A percentile compares a stretch with the other conserved stretches of the same genome.
These are phyloP conservation scores for Drosophila fulvimacula DNA, from an alignment of 2,888 invertebrate species.

Conservation along the genomic window DNA sequence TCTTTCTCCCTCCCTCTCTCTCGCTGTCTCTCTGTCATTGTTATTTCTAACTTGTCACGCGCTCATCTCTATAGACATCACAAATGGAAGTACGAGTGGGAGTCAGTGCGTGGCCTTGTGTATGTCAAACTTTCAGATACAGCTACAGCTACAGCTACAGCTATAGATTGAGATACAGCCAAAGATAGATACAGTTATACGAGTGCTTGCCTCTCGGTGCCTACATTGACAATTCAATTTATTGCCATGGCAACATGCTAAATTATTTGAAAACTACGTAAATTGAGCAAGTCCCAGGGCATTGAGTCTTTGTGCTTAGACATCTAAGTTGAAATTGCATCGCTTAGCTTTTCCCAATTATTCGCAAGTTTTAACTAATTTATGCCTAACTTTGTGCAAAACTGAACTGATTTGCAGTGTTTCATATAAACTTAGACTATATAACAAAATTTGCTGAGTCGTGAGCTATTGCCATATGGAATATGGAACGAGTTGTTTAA, in stretches of 20 bases:
- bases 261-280: constrained; percentile 63
- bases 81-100: neutral
- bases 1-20: neutral
- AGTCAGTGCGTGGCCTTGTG: constrained; percentile 7
- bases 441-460: neutral
- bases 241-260: constrained; percentile 61
- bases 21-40: neutral
- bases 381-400: neutral
- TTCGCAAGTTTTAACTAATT: neutral
- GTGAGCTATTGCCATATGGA: too few relatives aligned
- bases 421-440: neutral
- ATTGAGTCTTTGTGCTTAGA: neutral
- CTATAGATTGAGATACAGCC: constrained; percentile 7
- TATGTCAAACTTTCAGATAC: constrained; percentile 28
- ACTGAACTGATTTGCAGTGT: neutral
- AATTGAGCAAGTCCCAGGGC: constrained; percentile 32
- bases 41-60: neutral
- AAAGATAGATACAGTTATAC: constrained; percentile 10
- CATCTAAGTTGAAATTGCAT: neutral
- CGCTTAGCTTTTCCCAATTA: neutral
- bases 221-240: constrained; percentile 68
- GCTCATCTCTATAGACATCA: constrained; percentile 1
- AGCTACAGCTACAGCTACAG: constrained; percentile 10
- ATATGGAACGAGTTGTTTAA: too few relatives aligned
- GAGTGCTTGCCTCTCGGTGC: constrained; percentile 19